These are phyloP conservation scores for Timema podura DNA, from an alignment of 2,888 invertebrate genomes.

Conservation along the genomic window DNA sequence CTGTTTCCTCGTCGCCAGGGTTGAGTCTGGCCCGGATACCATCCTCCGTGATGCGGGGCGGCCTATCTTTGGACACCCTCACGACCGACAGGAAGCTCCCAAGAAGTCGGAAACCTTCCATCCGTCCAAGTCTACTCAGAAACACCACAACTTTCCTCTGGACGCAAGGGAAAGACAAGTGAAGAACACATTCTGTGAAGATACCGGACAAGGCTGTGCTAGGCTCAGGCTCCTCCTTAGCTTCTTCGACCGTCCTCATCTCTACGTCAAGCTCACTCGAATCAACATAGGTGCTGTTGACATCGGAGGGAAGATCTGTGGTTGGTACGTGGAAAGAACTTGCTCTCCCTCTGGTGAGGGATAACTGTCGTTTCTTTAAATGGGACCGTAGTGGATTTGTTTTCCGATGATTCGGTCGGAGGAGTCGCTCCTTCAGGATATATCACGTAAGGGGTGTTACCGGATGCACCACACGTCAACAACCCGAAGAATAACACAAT, in stretches of 20 bases:
- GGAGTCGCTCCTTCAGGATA: no score
- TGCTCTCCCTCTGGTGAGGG: no score
- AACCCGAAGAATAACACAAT: no score
- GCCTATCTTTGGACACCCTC: constrained; percentile 27
- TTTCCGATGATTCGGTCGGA: no score
- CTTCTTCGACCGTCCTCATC: neutral
- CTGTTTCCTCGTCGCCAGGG: constrained; percentile 32
- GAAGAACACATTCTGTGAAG: constrained; percentile 53
- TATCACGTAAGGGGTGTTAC: no score
- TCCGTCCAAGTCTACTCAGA: constrained; percentile 51
- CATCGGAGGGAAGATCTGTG: no score
- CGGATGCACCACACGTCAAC: no score
- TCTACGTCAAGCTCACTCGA: constrained; percentile 25
- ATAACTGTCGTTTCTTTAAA: no score
- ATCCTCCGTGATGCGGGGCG: constrained; percentile 25
- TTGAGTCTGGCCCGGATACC: constrained; percentile 29
- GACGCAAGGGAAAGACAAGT: constrained; percentile 54
- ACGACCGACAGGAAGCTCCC: constrained; percentile 50
- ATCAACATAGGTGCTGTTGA: no score
- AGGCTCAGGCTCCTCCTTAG: constrained; percentile 23
- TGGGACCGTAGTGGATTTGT: no score
- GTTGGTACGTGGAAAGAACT: no score
- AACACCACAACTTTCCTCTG: constrained; percentile 56
- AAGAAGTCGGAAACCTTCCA: constrained; percentile 53
- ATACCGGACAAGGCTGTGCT: constrained; percentile 50